Evolutionary conservation across 2,888 invertebrate species (phyloP).

Genomic region (Mythimna impura): DNA sequence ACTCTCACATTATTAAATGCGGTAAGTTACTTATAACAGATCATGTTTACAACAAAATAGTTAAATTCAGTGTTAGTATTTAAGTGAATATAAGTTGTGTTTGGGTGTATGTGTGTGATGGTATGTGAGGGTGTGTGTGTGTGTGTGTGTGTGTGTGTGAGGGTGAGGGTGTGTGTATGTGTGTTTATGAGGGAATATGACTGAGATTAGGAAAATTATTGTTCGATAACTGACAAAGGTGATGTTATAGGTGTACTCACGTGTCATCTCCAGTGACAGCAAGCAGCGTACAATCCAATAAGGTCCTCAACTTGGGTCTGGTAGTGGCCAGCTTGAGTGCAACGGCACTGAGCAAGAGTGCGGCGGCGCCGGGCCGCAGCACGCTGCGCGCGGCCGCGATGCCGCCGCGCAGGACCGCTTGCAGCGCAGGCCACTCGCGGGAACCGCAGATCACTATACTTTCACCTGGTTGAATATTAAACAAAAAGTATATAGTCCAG

Average conservation of each 20-base stretch:
- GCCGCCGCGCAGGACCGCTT: constrained; percentile 70
- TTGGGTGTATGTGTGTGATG: no score
- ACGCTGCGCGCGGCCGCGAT: constrained; percentile 87
- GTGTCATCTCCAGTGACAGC: constrained; percentile 59
- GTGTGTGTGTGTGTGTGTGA: no score
- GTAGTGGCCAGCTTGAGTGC: constrained; percentile 92
- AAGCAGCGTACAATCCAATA: constrained; percentile 92
- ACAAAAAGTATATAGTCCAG: not conserved
- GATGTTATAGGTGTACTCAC: constrained; percentile 13
- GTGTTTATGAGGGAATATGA: no score
- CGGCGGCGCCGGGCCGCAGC: constrained; percentile 79
- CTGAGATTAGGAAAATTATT: no score
- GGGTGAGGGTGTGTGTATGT: no score
- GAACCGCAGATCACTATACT: constrained; percentile 94
- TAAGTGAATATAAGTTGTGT: no score
- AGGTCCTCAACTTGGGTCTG: constrained; percentile 85
- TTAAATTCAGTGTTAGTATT: no score
- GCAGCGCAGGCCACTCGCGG: constrained; percentile 77
- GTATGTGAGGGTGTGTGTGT: no score
- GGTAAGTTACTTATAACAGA: no score
- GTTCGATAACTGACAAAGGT: no score
- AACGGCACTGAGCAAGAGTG: constrained; percentile 93
- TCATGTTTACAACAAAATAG: no score
- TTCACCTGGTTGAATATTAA: constrained; percentile 90
- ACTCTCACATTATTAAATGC: no score